Base-by-base conservation (phyloP, 2,113 vertebrate species). In the Sinosuthora webbiana region DNA sequence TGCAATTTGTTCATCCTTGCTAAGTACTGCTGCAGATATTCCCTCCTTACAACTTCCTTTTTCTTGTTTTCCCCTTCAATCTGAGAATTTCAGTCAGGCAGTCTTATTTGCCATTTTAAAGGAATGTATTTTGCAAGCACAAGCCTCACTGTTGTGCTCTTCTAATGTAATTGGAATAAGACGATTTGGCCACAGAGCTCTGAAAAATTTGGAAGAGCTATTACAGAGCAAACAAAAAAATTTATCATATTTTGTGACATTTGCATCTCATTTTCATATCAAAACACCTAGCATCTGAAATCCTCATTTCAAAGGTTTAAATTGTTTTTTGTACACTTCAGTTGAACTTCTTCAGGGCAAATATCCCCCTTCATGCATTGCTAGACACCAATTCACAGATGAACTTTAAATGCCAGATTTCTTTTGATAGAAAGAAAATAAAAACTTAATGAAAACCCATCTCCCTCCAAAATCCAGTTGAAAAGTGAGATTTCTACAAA, bases 91-190 rank as follows among this genome's bases (percentile, higher is more conserved):
- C 17, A 37, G 35, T 71, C 59, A 62, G 52, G 7, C 30, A 53
- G n/a, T 71, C 94, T 37, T 65, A 87, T 79, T 92, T 88, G 31
- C 27, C 28, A 64, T 80, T 95, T 93, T 79, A 90, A 90, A 79
- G 28, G 69, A 87, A 82, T 24, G 7, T 37, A 27, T 73, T 94
- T 41, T 41, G 19, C 45, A 73, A 92, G 56, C 0, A 1, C 27
- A 92, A 9, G 15, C 39, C 60, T 92, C 1, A 1, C 31, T 64
- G 13, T 79, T 53, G 11, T 60, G 37, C 18, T 78, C 0, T 84
- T 92, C 53, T 69, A 19, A 68, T 53, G 28, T 52, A 60, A 83
- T 76, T 87, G 39, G 39, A 88, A 78, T 70, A 90, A 88, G 65
- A 84, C 50, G 47, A 81, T 71, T 94, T 83, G 62, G 5, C 28